phyloP scores from a whole-genome alignment of 1,140 invertebrate species.

The Zaprionus vittiger region DNA sequence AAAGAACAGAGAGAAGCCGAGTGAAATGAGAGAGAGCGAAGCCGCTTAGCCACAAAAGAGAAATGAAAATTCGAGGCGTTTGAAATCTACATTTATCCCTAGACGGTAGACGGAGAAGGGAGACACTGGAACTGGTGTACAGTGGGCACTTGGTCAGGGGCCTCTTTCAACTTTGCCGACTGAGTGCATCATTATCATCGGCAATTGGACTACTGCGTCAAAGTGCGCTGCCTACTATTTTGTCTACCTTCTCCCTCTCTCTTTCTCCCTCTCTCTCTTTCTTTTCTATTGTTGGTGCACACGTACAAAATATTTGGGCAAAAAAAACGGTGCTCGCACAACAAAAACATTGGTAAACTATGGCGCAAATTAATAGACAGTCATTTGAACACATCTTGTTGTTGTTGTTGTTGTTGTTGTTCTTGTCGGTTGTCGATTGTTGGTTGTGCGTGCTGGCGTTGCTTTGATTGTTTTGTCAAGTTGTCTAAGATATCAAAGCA shows the following conservation, averaged over 20 bases:
- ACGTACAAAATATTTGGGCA: slow-evolving; percentile 66
- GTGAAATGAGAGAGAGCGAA: slow-evolving; percentile 33
- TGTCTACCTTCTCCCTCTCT: slow-evolving; percentile 11
- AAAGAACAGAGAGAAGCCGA: slow-evolving; percentile 14
- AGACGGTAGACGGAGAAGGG: slow-evolving; percentile 22
- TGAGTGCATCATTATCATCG: slow-evolving; percentile 83
- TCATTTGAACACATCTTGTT: slow-evolving; percentile 66
- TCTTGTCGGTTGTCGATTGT: slow-evolving; percentile 43
- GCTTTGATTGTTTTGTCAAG: slow-evolving; percentile 84
- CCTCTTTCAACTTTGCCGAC: slow-evolving; percentile 69
- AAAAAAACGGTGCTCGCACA: slow-evolving; percentile 46
- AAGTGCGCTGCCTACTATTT: slow-evolving; percentile 75
- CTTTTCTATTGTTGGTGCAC: slow-evolving; percentile 42
- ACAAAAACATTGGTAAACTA: slow-evolving; percentile 51
- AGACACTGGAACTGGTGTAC: slow-evolving; percentile 16
- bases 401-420: slow-evolving; percentile 53
- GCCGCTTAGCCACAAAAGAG: slow-evolving; percentile 61
- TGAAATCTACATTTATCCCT: slow-evolving; percentile 79
- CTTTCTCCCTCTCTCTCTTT: slow-evolving; percentile 23
- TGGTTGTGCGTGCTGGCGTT: slow-evolving; percentile 52
- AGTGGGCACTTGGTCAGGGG: neutral
- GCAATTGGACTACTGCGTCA: slow-evolving; percentile 83
- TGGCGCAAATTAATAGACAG: slow-evolving; percentile 78
- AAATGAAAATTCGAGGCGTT: slow-evolving; percentile 74
- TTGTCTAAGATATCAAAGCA: slow-evolving; percentile 81